phyloP scores from a whole-genome alignment of 1,140 invertebrate genomes.

The Macrobrachium rosenbergii region DNA sequence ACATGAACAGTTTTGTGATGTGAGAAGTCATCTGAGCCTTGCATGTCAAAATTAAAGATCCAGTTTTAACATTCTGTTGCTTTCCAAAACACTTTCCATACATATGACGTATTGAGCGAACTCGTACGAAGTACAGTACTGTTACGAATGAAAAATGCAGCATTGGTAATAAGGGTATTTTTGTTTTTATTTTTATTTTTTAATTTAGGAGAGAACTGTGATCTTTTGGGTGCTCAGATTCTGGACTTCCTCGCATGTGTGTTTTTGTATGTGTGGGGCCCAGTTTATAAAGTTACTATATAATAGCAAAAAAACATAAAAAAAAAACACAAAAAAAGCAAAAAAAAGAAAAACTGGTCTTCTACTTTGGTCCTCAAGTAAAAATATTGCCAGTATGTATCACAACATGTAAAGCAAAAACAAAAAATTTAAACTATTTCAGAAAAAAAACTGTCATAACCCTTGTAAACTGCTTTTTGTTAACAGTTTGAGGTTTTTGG shows the following conservation, averaged over 20 bases:
- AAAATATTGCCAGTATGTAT: constrained; percentile 38
- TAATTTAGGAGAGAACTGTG: constrained; percentile 37
- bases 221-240: constrained; percentile 54
- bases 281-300: constrained; percentile 48
- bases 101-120: too few species aligned
- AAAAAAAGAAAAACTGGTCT: constrained; percentile 26
- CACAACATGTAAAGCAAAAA: constrained; percentile 25
- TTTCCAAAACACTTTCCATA: too few species aligned
- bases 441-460: constrained; percentile 44
- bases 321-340: too few species aligned
- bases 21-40: constrained; percentile 55
- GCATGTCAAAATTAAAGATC: constrained; percentile 56
- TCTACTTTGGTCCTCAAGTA: constrained; percentile 46
- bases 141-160: background rate
- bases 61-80: constrained; percentile 33
- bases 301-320: constrained; percentile 30
- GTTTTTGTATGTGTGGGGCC: constrained; percentile 43
- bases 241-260: constrained; percentile 48
- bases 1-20: constrained; percentile 45
- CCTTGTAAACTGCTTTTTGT: constrained; percentile 51
- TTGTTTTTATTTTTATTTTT: constrained; percentile 7
- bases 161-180: constrained; percentile 14
- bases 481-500: constrained; percentile 30
- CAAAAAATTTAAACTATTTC: constrained; percentile 30
- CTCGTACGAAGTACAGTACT: too few species aligned